Conservation (phyloP, 2,888 invertebrate genomes). For the Furcula furcula region DNA sequence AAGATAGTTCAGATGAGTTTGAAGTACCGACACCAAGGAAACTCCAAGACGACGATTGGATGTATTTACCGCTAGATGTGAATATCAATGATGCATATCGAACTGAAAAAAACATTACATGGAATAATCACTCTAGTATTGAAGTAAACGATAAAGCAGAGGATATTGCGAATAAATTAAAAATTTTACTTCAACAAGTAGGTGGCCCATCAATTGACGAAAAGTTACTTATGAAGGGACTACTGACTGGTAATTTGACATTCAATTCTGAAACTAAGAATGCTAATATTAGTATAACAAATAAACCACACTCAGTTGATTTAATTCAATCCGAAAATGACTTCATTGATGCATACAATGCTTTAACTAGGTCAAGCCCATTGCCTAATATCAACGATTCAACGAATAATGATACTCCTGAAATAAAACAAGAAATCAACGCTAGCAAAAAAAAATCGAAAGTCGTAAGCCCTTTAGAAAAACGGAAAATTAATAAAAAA, state of each 20-base stretch:
- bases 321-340: slow-evolving; percentile 71
- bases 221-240: slow-evolving; percentile 53
- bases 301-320: slow-evolving; percentile 46
- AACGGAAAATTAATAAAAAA: neutral
- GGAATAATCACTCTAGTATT: slow-evolving; percentile 10
- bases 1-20: slow-evolving; percentile 77
- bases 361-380: slow-evolving; percentile 65
- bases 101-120: slow-evolving; percentile 12
- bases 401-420: slow-evolving; percentile 4
- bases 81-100: slow-evolving; percentile 25
- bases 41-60: slow-evolving; percentile 69
- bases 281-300: slow-evolving; percentile 9
- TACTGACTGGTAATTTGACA: slow-evolving; percentile 39
- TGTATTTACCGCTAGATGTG: slow-evolving; percentile 62
- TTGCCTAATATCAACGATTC: slow-evolving; percentile 52
- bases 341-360: slow-evolving; percentile 75
- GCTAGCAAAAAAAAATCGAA: too few relatives aligned
- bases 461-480: too few relatives aligned
- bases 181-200: slow-evolving; percentile 53
- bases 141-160: slow-evolving; percentile 25
- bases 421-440: neutral
- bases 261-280: slow-evolving; percentile 18
- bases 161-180: slow-evolving; percentile 56
- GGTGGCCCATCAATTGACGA: slow-evolving; percentile 57
- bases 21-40: slow-evolving; percentile 54